A percentile compares a stretch with the other conserved stretches of the same genome.
Conservation (phyloP, 2,797 vertebrate genomes). For the Lepilemur ruficaudatus region DNA sequence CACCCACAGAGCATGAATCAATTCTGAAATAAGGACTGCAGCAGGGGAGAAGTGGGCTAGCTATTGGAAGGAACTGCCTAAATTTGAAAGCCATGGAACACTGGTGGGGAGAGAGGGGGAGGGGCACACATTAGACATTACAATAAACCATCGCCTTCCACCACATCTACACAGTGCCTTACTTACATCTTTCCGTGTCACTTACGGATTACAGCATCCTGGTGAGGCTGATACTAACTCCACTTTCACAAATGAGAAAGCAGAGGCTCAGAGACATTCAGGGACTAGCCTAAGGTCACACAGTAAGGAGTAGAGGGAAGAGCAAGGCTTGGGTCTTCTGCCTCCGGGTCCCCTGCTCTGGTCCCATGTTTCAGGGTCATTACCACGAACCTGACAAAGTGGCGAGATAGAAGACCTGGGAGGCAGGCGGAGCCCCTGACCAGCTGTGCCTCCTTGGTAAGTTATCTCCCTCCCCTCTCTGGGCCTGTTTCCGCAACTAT, state of each 20-base stretch:
- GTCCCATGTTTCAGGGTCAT: background rate
- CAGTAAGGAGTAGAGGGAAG: background rate
- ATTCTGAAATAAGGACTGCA: background rate
- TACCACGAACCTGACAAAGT: background rate
- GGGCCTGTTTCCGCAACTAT: background rate
- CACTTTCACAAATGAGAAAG: background rate
- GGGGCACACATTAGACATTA: accelerated
- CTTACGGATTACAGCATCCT: background rate
- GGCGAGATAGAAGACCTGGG: background rate
- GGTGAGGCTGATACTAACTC: background rate
- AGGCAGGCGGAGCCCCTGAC: background rate
- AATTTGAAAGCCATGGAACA: background rate
- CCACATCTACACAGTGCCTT: background rate
- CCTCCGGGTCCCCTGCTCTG: background rate
- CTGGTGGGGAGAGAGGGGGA: accelerated
- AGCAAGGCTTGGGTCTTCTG: background rate
- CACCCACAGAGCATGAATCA: background rate
- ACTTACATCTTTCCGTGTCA: background rate
- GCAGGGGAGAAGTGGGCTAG: background rate
- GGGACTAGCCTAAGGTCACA: background rate
- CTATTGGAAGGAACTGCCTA: background rate
- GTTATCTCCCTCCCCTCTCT: background rate
- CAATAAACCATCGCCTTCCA: background rate
- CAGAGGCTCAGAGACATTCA: background rate
- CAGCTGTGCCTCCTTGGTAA: background rate